Evolutionary conservation across 2,888 invertebrate genomes (phyloP).

Genomic region (Lasioglossum oenotherae): DNA sequence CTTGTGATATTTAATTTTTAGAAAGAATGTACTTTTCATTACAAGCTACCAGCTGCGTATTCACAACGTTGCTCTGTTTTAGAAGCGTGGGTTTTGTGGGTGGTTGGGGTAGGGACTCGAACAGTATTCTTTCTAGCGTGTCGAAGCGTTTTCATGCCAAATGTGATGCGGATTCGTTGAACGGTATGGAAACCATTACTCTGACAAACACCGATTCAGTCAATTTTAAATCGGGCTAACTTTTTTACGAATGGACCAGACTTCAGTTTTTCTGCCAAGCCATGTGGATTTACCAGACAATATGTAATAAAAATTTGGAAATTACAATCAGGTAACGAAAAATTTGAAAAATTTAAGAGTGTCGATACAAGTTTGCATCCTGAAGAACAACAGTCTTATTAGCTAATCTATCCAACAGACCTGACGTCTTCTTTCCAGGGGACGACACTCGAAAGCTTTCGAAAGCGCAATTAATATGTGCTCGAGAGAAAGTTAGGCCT

Average conservation of each 20-base stretch:
- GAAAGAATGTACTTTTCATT: background rate
- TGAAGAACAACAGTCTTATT: background rate
- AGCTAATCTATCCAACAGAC: background rate
- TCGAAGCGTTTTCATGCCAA: background rate
- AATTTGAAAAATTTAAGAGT: background rate
- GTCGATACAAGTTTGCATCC: background rate
- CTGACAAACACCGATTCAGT: background rate
- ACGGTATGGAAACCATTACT: background rate
- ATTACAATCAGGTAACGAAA: too few species aligned
- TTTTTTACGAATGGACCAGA: too few species aligned
- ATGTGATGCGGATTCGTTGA: background rate
- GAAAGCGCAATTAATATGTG: background rate
- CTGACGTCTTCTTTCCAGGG: background rate
- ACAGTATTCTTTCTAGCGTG: background rate
- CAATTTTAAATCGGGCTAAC: too few species aligned
- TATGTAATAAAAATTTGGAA: too few species aligned
- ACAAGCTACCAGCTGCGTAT: background rate
- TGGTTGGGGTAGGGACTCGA: background rate
- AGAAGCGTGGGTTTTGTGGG: background rate
- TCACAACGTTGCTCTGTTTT: background rate
- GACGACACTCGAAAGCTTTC: background rate
- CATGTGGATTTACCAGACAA: too few species aligned
- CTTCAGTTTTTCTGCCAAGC: too few species aligned
- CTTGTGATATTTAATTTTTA: background rate
- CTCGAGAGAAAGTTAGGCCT: background rate